Conservation (phyloP, 2,797 vertebrate species). For the Distichodus sexfasciatus region DNA sequence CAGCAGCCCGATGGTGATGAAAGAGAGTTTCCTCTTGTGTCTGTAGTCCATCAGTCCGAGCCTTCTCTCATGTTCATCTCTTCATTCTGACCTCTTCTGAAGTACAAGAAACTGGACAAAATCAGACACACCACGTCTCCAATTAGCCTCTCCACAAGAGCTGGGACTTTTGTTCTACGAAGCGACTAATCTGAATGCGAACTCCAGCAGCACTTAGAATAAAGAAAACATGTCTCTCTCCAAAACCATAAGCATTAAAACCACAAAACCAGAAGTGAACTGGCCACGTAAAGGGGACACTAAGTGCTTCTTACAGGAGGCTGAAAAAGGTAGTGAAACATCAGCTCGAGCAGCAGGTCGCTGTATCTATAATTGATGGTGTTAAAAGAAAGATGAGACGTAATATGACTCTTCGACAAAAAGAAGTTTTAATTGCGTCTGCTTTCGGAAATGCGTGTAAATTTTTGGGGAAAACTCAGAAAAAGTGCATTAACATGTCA, state of each 20-base stretch:
- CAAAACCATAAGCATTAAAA: background rate
- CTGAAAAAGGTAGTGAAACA: no score
- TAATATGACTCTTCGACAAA: background rate
- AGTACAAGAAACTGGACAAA: constrained; percentile 53
- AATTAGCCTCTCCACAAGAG: background rate
- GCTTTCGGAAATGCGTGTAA: background rate
- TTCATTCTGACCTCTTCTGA: constrained; percentile 44
- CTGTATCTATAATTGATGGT: constrained; percentile 4
- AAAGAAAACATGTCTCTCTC: background rate
- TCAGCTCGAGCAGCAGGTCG: constrained; percentile 7
- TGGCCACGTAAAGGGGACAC: no score
- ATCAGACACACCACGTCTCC: constrained; percentile 53
- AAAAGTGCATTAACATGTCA: background rate
- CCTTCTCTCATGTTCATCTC: constrained; percentile 44
- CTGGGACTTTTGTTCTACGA: background rate
- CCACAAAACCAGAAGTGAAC: no score
- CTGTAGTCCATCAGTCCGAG: constrained; percentile 67
- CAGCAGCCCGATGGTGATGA: constrained; percentile 77
- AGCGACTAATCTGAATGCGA: no score
- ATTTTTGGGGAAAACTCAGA: background rate
- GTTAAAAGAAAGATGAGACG: constrained; percentile 33
- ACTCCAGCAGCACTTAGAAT: background rate
- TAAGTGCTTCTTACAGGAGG: no score
- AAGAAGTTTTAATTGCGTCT: background rate
- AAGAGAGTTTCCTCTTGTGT: constrained; percentile 72